A percentile compares a stretch with the other conserved stretches of the same genome.
These are phyloP conservation scores for Tetropium fuscum DNA, from an alignment of 2,888 invertebrate genomes.

Conservation along the genomic window DNA sequence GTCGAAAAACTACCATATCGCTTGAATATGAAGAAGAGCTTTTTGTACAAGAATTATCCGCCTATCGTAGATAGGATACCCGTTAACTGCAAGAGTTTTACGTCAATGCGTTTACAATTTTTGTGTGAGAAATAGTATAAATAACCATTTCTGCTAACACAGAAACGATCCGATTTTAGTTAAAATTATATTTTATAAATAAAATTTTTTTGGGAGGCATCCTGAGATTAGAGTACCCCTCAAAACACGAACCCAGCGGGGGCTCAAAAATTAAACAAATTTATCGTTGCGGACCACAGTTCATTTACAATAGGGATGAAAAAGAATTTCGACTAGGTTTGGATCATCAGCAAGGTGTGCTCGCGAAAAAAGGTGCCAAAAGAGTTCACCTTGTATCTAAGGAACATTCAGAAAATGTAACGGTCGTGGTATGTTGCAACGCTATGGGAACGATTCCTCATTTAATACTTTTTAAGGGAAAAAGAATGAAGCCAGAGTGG, in stretches of 20 bases:
- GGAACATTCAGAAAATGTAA: constrained; percentile 45
- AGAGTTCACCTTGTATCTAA: constrained; percentile 51
- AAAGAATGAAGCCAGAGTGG: constrained; percentile 45
- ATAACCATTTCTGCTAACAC: too few relatives aligned
- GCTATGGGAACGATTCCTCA: constrained; percentile 53
- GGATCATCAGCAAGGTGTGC: constrained; percentile 50
- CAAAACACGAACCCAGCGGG: constrained; percentile 50
- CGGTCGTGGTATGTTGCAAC: constrained; percentile 48
- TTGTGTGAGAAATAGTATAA: too few relatives aligned
- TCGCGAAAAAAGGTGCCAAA: constrained; percentile 52
- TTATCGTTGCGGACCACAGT: constrained; percentile 45
- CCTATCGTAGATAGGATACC: too few relatives aligned
- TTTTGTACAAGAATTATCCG: too few relatives aligned
- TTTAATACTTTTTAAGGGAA: constrained; percentile 52
- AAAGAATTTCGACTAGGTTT: constrained; percentile 51
- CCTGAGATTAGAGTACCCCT: too few relatives aligned
- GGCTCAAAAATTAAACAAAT: constrained; percentile 45
- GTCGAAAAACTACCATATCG: too few relatives aligned
- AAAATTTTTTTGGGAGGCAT: too few relatives aligned
- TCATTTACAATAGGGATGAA: constrained; percentile 52
- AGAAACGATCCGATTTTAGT: too few relatives aligned
- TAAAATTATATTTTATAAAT: too few relatives aligned
- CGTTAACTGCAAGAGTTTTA: too few relatives aligned
- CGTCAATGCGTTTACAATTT: too few relatives aligned
- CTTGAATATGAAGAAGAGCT: too few relatives aligned